phyloP scores from a whole-genome alignment of 2,113 vertebrate genomes.

The Chascanopsetta lugubris region DNA sequence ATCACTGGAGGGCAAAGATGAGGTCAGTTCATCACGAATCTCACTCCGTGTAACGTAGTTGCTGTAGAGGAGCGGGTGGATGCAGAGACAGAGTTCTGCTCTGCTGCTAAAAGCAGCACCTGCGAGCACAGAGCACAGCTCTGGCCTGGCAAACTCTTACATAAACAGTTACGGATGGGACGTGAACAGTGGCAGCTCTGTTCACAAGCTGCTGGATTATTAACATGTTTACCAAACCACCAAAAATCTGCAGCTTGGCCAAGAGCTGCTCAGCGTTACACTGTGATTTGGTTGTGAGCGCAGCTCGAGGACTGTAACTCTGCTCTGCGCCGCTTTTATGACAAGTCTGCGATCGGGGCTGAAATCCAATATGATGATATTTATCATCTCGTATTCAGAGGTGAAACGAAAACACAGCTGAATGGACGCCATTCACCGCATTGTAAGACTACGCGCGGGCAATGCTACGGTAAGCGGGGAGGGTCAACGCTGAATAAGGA shows the following conservation, averaged over 20 bases:
- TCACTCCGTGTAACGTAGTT: no score
- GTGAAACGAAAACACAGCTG: constrained; percentile 8
- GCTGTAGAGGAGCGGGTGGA: constrained; percentile 9
- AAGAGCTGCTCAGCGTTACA: constrained; percentile 46
- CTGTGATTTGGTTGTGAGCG: constrained; percentile 51
- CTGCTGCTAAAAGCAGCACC: constrained; percentile 65
- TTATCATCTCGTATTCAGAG: constrained; percentile 3
- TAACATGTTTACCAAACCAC: constrained; percentile 73
- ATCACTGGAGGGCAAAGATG: constrained; percentile 38
- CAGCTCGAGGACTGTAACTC: constrained; percentile 30
- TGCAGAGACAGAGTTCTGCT: constrained; percentile 43
- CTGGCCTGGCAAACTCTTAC: constrained; percentile 71
- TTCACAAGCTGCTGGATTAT: constrained; percentile 66
- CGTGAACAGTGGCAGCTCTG: constrained; percentile 73
- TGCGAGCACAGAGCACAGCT: constrained; percentile 63
- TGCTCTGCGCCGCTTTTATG: constrained; percentile 26
- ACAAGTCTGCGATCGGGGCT: constrained; percentile 7
- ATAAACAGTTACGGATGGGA: constrained; percentile 59
- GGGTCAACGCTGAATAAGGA: neutral
- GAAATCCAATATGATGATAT: constrained; percentile 17
- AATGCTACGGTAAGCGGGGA: neutral
- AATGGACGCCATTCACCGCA: neutral
- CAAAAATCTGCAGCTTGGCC: constrained; percentile 42
- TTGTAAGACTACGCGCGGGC: neutral
- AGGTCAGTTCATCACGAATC: no score